Percentiles rank a stretch among this genome's conserved stretches.
phyloP scores from a whole-genome alignment of 2,797 vertebrate species.

The Columba guinea region DNA sequence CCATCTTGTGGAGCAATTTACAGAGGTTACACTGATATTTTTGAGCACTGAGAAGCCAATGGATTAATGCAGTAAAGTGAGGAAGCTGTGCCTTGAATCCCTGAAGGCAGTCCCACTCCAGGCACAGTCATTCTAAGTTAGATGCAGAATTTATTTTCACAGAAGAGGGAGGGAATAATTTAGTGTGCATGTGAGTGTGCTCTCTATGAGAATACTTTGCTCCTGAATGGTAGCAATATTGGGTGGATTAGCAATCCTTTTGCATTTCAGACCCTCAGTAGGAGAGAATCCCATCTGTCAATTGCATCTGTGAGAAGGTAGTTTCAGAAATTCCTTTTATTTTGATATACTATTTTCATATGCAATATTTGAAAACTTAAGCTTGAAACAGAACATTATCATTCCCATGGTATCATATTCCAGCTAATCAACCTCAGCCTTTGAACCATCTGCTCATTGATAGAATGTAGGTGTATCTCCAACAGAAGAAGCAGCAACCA shows the following conservation, averaged over 20 bases:
- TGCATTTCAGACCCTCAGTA: neutral
- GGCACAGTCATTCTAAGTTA: neutral
- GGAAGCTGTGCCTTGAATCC: neutral
- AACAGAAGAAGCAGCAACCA: neutral
- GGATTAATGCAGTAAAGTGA: neutral
- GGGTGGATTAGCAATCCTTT: neutral
- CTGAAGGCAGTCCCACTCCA: neutral
- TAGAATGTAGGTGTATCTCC: neutral
- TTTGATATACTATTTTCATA: neutral
- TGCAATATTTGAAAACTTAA: neutral
- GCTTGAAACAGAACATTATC: neutral
- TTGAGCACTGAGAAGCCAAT: neutral
- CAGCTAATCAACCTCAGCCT: neutral
- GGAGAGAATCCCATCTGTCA: neutral
- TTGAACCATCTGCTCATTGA: neutral
- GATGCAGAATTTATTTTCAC: neutral
- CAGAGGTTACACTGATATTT: neutral
- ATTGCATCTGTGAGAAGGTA: neutral
- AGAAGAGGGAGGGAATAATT: neutral
- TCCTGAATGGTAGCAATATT: neutral
- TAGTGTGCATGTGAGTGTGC: neutral
- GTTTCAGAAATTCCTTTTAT: neutral
- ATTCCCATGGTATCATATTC: rapidly evolving
- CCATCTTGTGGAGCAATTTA: neutral
- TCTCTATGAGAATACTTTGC: neutral